Evolutionary conservation across 2,888 invertebrate species (phyloP), one percentile per base, ranked within the genome.

Genomic region (Sarcophaga carnaria): DNA sequence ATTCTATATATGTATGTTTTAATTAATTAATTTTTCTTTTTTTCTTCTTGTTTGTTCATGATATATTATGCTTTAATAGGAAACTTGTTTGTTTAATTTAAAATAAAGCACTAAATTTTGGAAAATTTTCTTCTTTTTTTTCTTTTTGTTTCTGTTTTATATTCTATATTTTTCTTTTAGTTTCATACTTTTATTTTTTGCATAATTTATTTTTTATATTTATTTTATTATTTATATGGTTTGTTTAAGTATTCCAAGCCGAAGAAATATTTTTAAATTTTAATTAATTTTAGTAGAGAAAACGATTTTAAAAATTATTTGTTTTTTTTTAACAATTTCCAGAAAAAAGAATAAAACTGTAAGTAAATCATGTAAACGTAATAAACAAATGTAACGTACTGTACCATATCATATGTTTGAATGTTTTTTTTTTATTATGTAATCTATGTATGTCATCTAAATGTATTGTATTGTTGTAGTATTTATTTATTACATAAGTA

Each of bases 91-190:
- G 81, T 84, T 85, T 79, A 87, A 85, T 85, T 81, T 84, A 87
- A 87, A 87, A 87, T 87, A 87, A 87, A 87, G 87, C 87, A 87
- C 87, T 87, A 87, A 87, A 87, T 82, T 82, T 84, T 87, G 84
- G 79, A 81, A 85, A 70, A 54, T 54, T 54, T 54, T 54, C 12
- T 54, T 12, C 1, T 54, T 54, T 54, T 12, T 54, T 54, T 54
- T 54, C 0, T 14, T 1, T 17, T 54, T 12, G 4, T 54, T 54
- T 54, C 17, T 14, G 17, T 17, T 54, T 54, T 54, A 37, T 37
- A 37, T 37, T 77, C 59, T 77, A n/a, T 75, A 20, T 75, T 75
- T 49, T 22, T 85, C 70, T 60, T 64, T 69, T 78, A 78, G 78
- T 82, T 82, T 37, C 37, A 49, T 69, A 76, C 74, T 60, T 80